Base-by-base conservation (phyloP, 92 coral and sea anemone species). In the Pocillopora meandrina region DNA sequence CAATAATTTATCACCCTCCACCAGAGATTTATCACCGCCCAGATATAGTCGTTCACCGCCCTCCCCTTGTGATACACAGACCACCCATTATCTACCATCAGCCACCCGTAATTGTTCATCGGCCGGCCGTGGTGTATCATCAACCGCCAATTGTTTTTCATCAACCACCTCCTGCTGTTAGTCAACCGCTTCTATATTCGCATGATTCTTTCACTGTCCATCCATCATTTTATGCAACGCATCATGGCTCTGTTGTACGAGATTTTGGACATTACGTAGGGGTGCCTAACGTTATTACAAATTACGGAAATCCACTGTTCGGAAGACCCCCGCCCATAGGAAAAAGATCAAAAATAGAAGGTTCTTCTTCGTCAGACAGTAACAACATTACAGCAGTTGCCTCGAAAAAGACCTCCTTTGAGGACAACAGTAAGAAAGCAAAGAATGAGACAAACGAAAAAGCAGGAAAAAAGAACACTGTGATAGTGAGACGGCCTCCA, bases 81-180 rank as follows among this genome's bases (percentile, higher is more conserved):
- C 98, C 99, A 61, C 99, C 99, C 34, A 95, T 97, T 20, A 92
- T 97, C 72, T 97, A 97, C 82, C 99, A 97, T 72, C 99, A 97
- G 86, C 95, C 99, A 1, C 99, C 99, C 5, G 99, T 97, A 63
- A 95, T 97, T 49, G 95, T 97, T 3, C 99, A 97, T 85, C 93
- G 99, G 16, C 99, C 99, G 19, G 99, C 99, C 42, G 99, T 97
- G 52, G 99, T 97, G 66, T 97, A 97, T 79, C 97, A 95, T 87
- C 99, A 97, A 74, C 96, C 98, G 26, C 99, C 99, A 61, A 97
- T 97, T 74, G 91, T 97, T n/a, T 97, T 97, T 87, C 99, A 97
- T 69, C 99, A 97, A 66, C 99, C 99, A 2, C 90, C 91, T 1
- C 99, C 99, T 33, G 94, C 96, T 56, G 99, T 97, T 58, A 97